phyloP scores from a whole-genome alignment of 2,888 invertebrate species.

The Eumerus sabulonum region DNA sequence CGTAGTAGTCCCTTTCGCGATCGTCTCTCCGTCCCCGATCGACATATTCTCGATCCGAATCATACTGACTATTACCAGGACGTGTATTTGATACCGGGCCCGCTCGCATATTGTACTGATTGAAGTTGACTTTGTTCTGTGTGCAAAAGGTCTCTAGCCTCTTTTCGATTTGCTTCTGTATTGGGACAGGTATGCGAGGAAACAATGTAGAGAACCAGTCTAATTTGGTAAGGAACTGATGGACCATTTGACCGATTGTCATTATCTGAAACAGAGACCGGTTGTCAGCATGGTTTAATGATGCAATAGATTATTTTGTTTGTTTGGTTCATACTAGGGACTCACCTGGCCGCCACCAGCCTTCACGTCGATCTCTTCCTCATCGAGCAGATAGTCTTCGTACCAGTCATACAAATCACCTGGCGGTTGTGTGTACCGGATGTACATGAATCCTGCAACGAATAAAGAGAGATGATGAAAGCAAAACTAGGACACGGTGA shows the following conservation, averaged over 20 bases:
- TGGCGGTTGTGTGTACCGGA: constrained; percentile 97
- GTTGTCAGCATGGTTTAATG: constrained; percentile 5
- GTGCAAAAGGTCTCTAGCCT: constrained; percentile 84
- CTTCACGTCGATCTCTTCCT: constrained; percentile 98
- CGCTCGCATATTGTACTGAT: constrained; percentile 71
- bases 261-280: constrained; percentile 80
- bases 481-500: too few relatives aligned
- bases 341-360: constrained; percentile 95
- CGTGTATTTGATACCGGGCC: constrained; percentile 40
- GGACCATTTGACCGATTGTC: constrained; percentile 94
- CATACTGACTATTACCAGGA: constrained; percentile 68
- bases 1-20: constrained; percentile 71
- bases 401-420: constrained; percentile 98
- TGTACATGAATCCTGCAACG: constrained; percentile 85
- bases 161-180: constrained; percentile 94
- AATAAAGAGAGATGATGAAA: constrained; percentile 27
- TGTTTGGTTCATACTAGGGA: constrained; percentile 71
- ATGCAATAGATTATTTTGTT: not conserved
- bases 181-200: constrained; percentile 98
- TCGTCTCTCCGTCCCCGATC: constrained; percentile 75
- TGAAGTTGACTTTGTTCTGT: constrained; percentile 77
- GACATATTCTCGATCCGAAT: constrained; percentile 73
- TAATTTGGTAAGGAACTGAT: constrained; percentile 95
- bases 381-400: constrained; percentile 96
- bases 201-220: constrained; percentile 99